These are phyloP conservation scores for Lucilia cuprina DNA, from an alignment of 1,140 invertebrate species.

Conservation along the genomic window DNA sequence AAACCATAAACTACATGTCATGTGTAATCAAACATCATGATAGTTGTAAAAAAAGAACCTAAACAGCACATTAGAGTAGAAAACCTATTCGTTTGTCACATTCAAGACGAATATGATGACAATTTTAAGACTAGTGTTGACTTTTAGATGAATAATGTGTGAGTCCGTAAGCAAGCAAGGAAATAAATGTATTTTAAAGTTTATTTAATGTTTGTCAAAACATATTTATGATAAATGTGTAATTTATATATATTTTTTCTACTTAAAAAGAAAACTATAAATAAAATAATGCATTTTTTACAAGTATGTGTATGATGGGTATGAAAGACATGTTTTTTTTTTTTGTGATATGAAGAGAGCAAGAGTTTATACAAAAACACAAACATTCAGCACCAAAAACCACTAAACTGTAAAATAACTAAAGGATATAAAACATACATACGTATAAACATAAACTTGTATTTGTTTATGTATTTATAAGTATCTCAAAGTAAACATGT, in stretches of 20 bases:
- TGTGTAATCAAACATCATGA: not conserved
- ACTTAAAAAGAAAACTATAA: not conserved
- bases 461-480: too few species aligned
- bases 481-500: too few species aligned
- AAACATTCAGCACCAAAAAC: constrained; percentile 1
- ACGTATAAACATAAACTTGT: not conserved
- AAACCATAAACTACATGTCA: not conserved
- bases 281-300: not conserved
- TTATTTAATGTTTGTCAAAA: not conserved
- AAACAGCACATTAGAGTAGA: not conserved
- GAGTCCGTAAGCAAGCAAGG: not conserved
- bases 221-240: not conserved
- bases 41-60: not conserved
- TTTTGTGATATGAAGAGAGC: not conserved
- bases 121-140: not conserved
- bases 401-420: not conserved
- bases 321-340: not conserved
- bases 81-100: not conserved
- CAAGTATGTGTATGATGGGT: not conserved
- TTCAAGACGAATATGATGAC: not conserved
- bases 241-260: not conserved
- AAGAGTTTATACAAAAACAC: not conserved
- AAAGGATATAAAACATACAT: not conserved
- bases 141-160: not conserved
- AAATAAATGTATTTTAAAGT: not conserved